These are phyloP conservation scores for Eulemur coronatus DNA, from an alignment of 2,797 vertebrate genomes.

Conservation along the genomic window DNA sequence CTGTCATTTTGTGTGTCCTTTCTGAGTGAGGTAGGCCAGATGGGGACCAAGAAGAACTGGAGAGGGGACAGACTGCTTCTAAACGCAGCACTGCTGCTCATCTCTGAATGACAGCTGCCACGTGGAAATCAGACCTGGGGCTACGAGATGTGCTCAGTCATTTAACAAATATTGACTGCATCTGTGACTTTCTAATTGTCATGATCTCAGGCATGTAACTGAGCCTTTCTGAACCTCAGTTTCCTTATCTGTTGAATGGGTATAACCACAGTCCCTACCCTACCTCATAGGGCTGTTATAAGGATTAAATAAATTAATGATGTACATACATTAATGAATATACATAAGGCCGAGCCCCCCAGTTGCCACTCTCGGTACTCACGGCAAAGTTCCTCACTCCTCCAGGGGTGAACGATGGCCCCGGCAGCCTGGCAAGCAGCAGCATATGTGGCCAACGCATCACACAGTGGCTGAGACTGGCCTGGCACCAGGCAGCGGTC, in stretches of 20 bases:
- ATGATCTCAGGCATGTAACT: not conserved
- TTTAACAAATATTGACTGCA: not conserved
- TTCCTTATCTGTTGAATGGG: not conserved
- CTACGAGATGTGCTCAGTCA: too few species aligned
- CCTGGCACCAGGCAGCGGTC: constrained; percentile 87
- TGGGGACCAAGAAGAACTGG: not conserved
- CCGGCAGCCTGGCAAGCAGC: constrained; percentile 86
- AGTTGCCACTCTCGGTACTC: constrained; percentile 73
- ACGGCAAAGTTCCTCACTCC: constrained; percentile 88
- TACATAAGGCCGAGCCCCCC: not conserved
- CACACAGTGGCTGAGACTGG: constrained; percentile 82
- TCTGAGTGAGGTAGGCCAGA: not conserved
- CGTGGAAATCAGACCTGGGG: not conserved
- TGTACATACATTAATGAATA: not conserved
- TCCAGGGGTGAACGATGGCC: constrained; percentile 83
- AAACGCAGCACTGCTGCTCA: not conserved
- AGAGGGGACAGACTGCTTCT: not conserved
- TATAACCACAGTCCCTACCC: not conserved
- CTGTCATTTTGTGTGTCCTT: not conserved
- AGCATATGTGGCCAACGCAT: constrained; percentile 82
- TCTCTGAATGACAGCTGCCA: not conserved
- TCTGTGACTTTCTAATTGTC: not conserved
- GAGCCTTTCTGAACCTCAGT: not conserved
- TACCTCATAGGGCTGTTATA: not conserved
- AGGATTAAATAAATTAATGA: not conserved